Conservation (phyloP, 2,888 invertebrate species). For the Silvanus unidentatus region DNA sequence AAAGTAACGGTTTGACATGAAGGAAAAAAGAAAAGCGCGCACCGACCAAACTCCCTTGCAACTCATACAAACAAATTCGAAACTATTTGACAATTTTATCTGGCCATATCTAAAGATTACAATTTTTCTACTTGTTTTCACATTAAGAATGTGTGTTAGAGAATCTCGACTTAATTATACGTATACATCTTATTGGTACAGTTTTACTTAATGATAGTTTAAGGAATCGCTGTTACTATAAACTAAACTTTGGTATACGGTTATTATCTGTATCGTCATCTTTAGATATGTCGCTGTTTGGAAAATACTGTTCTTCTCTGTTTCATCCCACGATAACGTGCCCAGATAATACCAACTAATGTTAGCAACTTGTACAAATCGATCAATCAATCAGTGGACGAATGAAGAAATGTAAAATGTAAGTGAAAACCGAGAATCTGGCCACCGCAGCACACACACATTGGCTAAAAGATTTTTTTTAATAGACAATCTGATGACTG, state of each 20-base stretch:
- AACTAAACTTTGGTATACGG: too few species aligned
- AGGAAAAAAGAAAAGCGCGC: too few species aligned
- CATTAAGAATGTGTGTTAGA: constrained; percentile 23
- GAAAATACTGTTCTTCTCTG: constrained; percentile 6
- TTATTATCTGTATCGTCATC: too few species aligned
- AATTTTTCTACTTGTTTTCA: constrained; percentile 24
- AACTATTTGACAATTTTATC: too few species aligned
- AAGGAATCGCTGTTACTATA: too few species aligned
- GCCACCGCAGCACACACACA: constrained; percentile 4
- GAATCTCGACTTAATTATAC: constrained; percentile 23
- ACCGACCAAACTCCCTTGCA: too few species aligned
- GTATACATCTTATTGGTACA: background rate
- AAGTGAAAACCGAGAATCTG: constrained; percentile 16
- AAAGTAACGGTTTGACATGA: constrained; percentile 10
- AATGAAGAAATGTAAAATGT: constrained; percentile 19
- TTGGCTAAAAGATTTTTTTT: too few species aligned
- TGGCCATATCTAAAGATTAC: constrained; percentile 2
- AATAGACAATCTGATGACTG: too few species aligned
- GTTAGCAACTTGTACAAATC: constrained; percentile 32
- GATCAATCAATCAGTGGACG: constrained; percentile 32
- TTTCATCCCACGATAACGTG: constrained; percentile 32
- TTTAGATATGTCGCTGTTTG: too few species aligned
- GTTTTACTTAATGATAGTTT: too few species aligned
- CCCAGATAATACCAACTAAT: constrained; percentile 34
- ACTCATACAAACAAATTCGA: too few species aligned